Percentiles rank a stretch among this genome's conserved stretches.
Conservation (phyloP, 2,888 invertebrate species). For the Oscheius myriophilus region DNA sequence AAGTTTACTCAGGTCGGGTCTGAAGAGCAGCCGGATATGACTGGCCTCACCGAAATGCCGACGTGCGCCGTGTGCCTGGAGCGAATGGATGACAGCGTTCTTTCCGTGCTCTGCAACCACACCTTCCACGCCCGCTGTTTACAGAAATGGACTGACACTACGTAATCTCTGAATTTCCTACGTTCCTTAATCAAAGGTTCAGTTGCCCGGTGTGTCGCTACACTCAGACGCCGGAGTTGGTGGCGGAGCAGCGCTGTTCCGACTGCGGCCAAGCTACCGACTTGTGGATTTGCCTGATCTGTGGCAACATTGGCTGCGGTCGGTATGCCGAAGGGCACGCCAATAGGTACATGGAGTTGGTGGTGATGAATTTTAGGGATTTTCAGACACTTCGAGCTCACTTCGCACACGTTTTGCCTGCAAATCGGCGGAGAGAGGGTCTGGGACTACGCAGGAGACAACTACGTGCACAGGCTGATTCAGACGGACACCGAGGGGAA, state of each 20-base stretch:
- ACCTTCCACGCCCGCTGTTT: slow-evolving; percentile 95
- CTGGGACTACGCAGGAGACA: slow-evolving; percentile 99
- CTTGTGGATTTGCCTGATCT: slow-evolving; percentile 98
- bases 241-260: slow-evolving; percentile 76
- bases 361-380: slow-evolving; percentile 2
- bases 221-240: slow-evolving; percentile 84
- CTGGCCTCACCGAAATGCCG: slow-evolving; percentile 82
- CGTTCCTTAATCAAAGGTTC: slow-evolving; percentile 5
- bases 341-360: slow-evolving; percentile 76
- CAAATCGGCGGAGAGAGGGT: slow-evolving; percentile 85
- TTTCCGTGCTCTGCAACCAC: slow-evolving; percentile 97
- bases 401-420: slow-evolving; percentile 95
- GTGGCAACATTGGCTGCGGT: slow-evolving; percentile 97
- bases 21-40: slow-evolving; percentile 21
- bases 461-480: slow-evolving; percentile 92
- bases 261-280: slow-evolving; percentile 78
- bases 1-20: slow-evolving; percentile 33
- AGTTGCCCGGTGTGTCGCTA: slow-evolving; percentile 97
- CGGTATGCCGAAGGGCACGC: slow-evolving; percentile 90
- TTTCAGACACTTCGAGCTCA: slow-evolving; percentile 86
- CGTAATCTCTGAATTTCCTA: slow-evolving; percentile 70
- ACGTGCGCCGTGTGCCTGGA: slow-evolving; percentile 96
- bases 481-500: slow-evolving; percentile 74
- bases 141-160: slow-evolving; percentile 92
- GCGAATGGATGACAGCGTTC: slow-evolving; percentile 89